Evolutionary conservation across 2,888 invertebrate species (phyloP).

Genomic region (Cotesia congregata): DNA sequence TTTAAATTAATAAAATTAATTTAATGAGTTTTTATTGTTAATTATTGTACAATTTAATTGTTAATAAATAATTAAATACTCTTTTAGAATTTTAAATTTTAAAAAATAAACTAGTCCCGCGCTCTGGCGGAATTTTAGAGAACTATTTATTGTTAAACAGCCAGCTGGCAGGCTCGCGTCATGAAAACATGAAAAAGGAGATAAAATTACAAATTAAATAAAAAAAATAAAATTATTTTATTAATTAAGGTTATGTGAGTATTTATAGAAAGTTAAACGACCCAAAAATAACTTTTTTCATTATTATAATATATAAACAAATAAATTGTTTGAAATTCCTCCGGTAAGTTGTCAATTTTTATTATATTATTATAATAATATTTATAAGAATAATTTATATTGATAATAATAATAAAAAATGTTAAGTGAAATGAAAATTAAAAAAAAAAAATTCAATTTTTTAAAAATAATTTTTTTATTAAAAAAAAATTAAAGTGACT

Average conservation of each 20-base stretch:
- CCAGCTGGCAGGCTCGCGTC: no score
- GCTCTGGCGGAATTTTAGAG: no score
- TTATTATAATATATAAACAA: neutral
- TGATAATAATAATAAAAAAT: neutral
- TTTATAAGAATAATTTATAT: neutral
- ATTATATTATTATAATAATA: neutral
- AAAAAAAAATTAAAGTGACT: neutral
- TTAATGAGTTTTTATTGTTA: no score
- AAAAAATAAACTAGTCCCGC: no score
- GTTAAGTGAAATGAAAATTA: no score
- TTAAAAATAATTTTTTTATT: neutral
- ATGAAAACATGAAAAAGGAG: no score
- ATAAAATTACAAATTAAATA: no score
- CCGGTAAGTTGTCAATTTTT: neutral
- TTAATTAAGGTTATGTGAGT: neutral
- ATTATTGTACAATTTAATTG: no score
- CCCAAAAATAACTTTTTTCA: neutral
- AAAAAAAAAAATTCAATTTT: neutral
- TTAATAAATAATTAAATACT: no score
- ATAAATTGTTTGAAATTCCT: neutral
- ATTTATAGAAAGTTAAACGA: neutral
- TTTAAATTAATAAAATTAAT: no score
- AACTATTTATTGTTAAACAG: no score
- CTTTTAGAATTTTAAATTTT: no score
- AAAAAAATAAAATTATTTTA: neutral